phyloP scores from a whole-genome alignment of 2,797 vertebrate genomes.

The Diglossa cyanea region DNA sequence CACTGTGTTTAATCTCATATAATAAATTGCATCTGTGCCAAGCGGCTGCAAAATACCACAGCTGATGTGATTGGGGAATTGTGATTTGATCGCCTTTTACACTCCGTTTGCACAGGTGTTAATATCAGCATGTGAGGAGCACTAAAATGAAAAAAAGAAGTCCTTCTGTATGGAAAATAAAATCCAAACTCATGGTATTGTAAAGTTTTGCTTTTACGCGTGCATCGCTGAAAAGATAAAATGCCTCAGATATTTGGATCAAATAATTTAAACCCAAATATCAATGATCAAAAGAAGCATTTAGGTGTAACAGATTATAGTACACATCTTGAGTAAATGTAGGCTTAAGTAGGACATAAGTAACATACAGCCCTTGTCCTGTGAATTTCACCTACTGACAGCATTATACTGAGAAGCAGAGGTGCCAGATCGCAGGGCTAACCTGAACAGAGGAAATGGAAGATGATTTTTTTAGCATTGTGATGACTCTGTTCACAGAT shows the following conservation, averaged over 20 bases:
- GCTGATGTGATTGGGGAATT: conserved; percentile 45
- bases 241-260: not conserved
- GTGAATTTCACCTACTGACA: conserved; percentile 31
- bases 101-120: conserved; percentile 51
- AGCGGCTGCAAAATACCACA: not conserved
- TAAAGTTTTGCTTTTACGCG: not conserved
- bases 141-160: not conserved
- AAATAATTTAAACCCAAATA: not conserved
- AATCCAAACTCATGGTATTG: not conserved
- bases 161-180: not conserved
- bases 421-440: not conserved
- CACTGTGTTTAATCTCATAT: conserved; percentile 43
- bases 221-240: not conserved
- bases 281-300: not conserved
- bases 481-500: conserved; percentile 43
- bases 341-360: conserved; percentile 5
- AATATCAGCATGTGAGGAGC: not conserved
- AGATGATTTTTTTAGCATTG: conserved; percentile 22
- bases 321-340: not conserved
- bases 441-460: conserved; percentile 28
- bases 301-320: not conserved
- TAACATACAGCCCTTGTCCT: not conserved
- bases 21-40: conserved; percentile 54
- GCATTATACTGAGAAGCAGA: not conserved
- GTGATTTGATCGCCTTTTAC: not conserved